Percentiles rank a stretch among this genome's conserved stretches.
These are phyloP conservation scores for Betta splendens DNA, from an alignment of 2,797 vertebrate species.

Conservation along the genomic window DNA sequence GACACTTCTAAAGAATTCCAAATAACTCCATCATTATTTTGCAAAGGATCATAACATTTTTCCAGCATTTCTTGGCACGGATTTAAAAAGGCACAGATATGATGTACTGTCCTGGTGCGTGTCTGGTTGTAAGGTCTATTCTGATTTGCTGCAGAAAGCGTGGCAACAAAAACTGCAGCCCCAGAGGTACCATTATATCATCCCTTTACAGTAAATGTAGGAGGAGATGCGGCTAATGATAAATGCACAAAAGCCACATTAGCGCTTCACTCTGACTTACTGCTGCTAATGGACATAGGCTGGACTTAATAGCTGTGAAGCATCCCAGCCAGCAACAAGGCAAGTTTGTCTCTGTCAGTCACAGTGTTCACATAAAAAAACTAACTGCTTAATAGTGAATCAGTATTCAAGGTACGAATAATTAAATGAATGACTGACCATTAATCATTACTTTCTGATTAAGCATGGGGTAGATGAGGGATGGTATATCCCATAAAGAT, in stretches of 20 bases:
- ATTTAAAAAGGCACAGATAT: conserved; percentile 23
- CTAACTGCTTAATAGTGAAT: neutral
- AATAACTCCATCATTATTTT: neutral
- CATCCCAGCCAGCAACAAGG: conserved; percentile 52
- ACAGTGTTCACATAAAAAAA: conserved; percentile 6
- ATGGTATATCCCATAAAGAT: too few relatives aligned
- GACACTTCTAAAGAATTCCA: conserved; percentile 20
- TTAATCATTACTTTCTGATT: conserved; percentile 3
- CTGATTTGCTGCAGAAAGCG: conserved; percentile 49
- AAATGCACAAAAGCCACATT: conserved; percentile 74
- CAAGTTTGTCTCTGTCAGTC: conserved; percentile 51
- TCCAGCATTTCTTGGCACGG: conserved; percentile 8
- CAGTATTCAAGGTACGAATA: neutral
- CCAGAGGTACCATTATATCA: conserved; percentile 58
- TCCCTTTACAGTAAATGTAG: conserved; percentile 75
- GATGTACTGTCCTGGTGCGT: conserved; percentile 25
- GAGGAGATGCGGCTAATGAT: conserved; percentile 64
- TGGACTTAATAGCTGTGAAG: conserved; percentile 68
- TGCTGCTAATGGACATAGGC: conserved; percentile 75
- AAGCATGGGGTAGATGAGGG: conserved; percentile 8
- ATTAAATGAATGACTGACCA: too few relatives aligned
- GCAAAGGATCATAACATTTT: neutral
- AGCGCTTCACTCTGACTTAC: conserved; percentile 68
- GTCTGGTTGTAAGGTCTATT: conserved; percentile 15
- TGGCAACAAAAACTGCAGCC: conserved; percentile 54